Base-by-base conservation (phyloP, 2,113 vertebrate genomes). In the Pelecanus crispus region DNA sequence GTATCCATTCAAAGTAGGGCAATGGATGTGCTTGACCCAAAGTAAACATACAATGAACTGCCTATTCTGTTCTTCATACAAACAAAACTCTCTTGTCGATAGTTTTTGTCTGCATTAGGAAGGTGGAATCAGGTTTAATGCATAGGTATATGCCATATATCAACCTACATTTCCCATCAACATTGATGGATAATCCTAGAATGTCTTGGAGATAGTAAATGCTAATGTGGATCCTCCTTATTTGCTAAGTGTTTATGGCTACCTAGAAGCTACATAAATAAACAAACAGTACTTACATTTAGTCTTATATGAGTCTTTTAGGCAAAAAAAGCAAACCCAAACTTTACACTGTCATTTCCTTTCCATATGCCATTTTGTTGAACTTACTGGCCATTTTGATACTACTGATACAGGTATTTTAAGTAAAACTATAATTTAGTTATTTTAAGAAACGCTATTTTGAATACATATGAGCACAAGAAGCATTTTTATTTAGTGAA, bases 401-500 rank as follows among this genome's bases (percentile, higher is more conserved):
- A 58, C 31, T 36, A 82, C 8, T 20, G 19, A 45, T 61, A 80
- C 0, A 87, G 9, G 19, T 26, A 45, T 19, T n/a, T 75, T 38
- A 74, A 71, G 19, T 55, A 53, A 86, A 92, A 47, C 17, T 32
- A 3, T 12, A 44, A 44, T 47, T 21, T 12, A 72, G n/a, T 74
- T 38, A 34, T 67, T 73, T 70, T 50, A 42, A 81, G 44, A 88
- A 93, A 84, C 53, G 50, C 22, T 66, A 65, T 77, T 91, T 79
- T 78, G 36, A 93, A 80, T 55, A 88, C 21, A 14, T 36, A 72
- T 12, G n/a, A 96, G 26, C 50, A 93, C 70, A 85, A 77, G 61
- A 95, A 94, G 87, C 87, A 79, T 61, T 94, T 97, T 90, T 66
- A 59, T 80, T 96, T 59, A 61, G 50, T 86, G 86, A 82, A 92